phyloP scores from a whole-genome alignment of 1,140 invertebrate species.

The Thalassaphorura encarpata region DNA sequence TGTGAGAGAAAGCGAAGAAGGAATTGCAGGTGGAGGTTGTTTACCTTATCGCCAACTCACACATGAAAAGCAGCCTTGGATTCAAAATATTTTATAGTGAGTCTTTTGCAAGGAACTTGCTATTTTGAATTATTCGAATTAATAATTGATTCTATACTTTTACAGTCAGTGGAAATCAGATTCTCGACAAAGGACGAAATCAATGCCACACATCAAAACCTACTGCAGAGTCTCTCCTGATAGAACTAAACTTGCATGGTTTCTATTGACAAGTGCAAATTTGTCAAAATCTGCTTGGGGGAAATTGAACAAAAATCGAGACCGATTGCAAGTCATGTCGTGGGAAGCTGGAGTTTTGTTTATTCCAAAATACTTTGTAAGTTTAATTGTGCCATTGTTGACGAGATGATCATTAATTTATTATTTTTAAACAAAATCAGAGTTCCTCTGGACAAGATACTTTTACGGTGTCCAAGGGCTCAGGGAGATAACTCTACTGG shows the following conservation, averaged over 20 bases:
- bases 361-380: conserved; percentile 70
- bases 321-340: conserved; percentile 63
- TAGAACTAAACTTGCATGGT: conserved; percentile 56
- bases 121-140: not conserved
- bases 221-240: conserved; percentile 68
- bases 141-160: conserved; percentile 24
- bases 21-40: conserved; percentile 69
- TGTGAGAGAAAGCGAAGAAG: conserved; percentile 72
- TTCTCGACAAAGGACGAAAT: conserved; percentile 51
- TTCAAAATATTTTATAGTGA: conserved; percentile 66
- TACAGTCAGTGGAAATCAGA: conserved; percentile 74
- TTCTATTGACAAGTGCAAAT: conserved; percentile 83
- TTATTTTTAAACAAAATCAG: too few species aligned
- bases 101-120: conserved; percentile 32
- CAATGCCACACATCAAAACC: conserved; percentile 89
- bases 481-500: too few species aligned
- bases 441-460: too few species aligned
- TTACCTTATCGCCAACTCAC: conserved; percentile 72
- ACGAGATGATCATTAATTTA: too few species aligned
- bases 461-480: too few species aligned
- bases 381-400: too few species aligned
- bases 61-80: conserved; percentile 77
- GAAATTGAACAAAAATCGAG: conserved; percentile 51
- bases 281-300: conserved; percentile 95
- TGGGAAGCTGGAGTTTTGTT: conserved; percentile 89